phyloP scores from a whole-genome alignment of 2,888 invertebrate genomes.

The Neocrepidodera transversa region DNA sequence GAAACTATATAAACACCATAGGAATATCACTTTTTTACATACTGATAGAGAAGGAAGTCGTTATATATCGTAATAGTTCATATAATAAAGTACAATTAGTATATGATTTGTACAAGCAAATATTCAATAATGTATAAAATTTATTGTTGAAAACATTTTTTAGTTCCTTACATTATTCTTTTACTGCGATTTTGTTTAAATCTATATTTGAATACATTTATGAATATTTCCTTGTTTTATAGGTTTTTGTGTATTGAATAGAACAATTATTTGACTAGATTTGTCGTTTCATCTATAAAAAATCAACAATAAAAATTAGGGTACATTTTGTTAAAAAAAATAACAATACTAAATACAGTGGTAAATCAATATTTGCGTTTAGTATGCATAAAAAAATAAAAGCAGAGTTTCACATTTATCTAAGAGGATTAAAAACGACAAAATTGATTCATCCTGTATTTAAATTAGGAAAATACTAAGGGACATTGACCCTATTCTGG shows the following conservation, averaged over 20 bases:
- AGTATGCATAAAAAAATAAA: constrained; percentile 31
- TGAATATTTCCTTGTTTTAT: neutral
- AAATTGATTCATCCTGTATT: constrained; percentile 22
- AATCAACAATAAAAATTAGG: constrained; percentile 38
- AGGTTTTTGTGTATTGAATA: constrained; percentile 38
- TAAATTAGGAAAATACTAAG: constrained; percentile 12
- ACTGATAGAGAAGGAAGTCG: constrained; percentile 41
- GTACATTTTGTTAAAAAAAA: constrained; percentile 26
- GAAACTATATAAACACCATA: constrained; percentile 43
- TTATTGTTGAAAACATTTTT: no score
- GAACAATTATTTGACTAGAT: constrained; percentile 40
- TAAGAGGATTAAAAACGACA: constrained; percentile 15
- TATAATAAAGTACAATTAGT: constrained; percentile 42
- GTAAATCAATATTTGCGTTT: constrained; percentile 27
- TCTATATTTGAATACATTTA: no score
- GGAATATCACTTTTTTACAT: constrained; percentile 42
- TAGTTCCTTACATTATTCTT: no score
- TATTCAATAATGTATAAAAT: neutral
- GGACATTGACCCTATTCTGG: neutral
- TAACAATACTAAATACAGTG: constrained; percentile 30
- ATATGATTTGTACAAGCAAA: constrained; percentile 27
- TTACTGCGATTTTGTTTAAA: no score
- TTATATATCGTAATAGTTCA: constrained; percentile 37
- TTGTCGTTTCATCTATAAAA: constrained; percentile 36
- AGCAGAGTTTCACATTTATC: constrained; percentile 31